These are phyloP conservation scores for Cyprinodon tularosa DNA, from an alignment of 2,113 vertebrate species.

Conservation along the genomic window DNA sequence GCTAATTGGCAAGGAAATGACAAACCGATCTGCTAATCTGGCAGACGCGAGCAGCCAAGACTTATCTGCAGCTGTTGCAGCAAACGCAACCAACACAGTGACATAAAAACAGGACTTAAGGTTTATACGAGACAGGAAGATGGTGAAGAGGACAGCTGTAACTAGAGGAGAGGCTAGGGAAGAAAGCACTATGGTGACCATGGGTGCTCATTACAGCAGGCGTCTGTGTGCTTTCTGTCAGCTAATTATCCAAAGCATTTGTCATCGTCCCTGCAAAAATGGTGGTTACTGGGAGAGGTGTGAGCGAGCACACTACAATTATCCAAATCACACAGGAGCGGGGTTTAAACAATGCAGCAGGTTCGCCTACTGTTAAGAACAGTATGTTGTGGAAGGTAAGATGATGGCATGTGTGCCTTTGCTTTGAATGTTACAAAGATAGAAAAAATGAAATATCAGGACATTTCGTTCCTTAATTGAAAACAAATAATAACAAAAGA, in stretches of 20 bases:
- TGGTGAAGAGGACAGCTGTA: neutral
- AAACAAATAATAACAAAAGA: conserved; percentile 8
- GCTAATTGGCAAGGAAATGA: conserved; percentile 64
- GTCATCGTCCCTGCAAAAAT: conserved; percentile 59
- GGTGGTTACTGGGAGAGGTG: conserved; percentile 44
- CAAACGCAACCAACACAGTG: conserved; percentile 35
- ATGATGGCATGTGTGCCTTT: conserved; percentile 32
- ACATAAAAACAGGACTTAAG: conserved; percentile 14
- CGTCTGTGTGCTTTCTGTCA: conserved; percentile 38
- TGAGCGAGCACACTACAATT: conserved; percentile 37
- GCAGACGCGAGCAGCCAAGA: conserved; percentile 38
- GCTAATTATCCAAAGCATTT: conserved; percentile 54
- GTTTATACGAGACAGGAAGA: neutral
- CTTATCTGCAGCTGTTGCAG: conserved; percentile 50
- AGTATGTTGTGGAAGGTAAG: conserved; percentile 18
- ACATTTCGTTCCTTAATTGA: conserved; percentile 32
- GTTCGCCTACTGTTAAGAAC: conserved; percentile 39
- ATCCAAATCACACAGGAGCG: conserved; percentile 47
- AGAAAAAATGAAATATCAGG: neutral
- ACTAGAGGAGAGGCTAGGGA: neutral
- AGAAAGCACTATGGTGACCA: neutral
- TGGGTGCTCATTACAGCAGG: conserved; percentile 50
- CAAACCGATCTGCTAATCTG: conserved; percentile 63
- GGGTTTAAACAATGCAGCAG: conserved; percentile 38
- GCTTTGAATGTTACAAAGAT: conserved; percentile 18